Evolutionary conservation across 2,797 vertebrate genomes (phyloP).

Genomic region (Echiichthys vipera): DNA sequence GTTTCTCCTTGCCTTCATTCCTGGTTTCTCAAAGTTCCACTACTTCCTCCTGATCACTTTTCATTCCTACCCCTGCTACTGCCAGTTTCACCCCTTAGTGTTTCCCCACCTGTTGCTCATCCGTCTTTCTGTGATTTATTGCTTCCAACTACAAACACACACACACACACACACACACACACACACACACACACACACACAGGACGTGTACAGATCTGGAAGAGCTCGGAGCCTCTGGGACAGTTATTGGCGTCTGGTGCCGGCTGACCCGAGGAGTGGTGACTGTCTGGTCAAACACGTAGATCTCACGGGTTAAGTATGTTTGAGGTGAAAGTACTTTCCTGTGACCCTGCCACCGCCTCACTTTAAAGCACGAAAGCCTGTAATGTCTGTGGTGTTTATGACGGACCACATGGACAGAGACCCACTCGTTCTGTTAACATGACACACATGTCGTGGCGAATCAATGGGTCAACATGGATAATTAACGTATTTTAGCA

Average conservation of each 20-base stretch:
- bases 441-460: neutral
- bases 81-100: conserved; percentile 27
- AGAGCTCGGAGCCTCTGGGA: conserved; percentile 37
- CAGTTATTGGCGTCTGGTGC: conserved; percentile 60
- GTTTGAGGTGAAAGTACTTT: conserved; percentile 62
- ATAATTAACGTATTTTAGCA: neutral
- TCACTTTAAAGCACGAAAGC: conserved; percentile 16
- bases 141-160: neutral
- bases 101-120: conserved; percentile 77
- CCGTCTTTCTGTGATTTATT: conserved; percentile 68
- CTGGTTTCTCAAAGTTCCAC: conserved; percentile 59
- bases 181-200: conserved; percentile 17
- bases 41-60: conserved; percentile 56
- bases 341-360: conserved; percentile 46
- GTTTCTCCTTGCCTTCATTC: conserved; percentile 45
- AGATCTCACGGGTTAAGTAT: conserved; percentile 60
- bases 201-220: conserved; percentile 33
- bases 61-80: conserved; percentile 33
- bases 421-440: conserved; percentile 6
- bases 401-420: conserved; percentile 3
- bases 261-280: conserved; percentile 40
- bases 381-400: conserved; percentile 25
- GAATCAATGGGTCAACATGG: neutral
- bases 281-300: conserved; percentile 34
- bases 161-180: conserved; percentile 35